These are phyloP conservation scores for Sebastes wilsoni DNA, from an alignment of 2,797 vertebrate species.

Conservation along the genomic window DNA sequence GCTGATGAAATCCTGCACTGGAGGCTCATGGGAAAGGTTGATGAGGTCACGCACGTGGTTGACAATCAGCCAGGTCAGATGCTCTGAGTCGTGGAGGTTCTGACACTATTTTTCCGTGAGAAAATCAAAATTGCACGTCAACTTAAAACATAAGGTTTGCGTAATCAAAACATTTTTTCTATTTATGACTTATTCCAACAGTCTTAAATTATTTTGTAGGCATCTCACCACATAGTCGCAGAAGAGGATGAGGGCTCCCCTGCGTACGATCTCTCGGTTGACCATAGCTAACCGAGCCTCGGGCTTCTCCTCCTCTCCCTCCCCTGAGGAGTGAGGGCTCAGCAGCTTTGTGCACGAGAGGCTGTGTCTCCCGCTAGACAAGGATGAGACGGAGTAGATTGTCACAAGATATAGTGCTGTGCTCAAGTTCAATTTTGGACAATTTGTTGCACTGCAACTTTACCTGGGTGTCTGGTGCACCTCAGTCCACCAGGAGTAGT, in stretches of 20 bases:
- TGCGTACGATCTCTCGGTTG: slow-evolving; percentile 93
- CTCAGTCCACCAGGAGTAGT: slow-evolving; percentile 97
- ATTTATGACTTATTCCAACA: neutral
- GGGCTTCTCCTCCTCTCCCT: slow-evolving; percentile 80
- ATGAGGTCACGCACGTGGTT: slow-evolving; percentile 97
- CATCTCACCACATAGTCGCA: slow-evolving; percentile 96
- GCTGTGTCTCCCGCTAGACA: slow-evolving; percentile 86
- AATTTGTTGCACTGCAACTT: neutral
- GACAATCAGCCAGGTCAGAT: slow-evolving; percentile 97
- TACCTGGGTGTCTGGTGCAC: slow-evolving; percentile 96
- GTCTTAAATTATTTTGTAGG: neutral
- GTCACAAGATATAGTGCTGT: neutral
- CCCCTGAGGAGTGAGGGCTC: slow-evolving; percentile 87
- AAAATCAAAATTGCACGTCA: neutral
- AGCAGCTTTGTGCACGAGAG: slow-evolving; percentile 93
- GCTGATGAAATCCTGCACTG: slow-evolving; percentile 98
- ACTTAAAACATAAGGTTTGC: neutral
- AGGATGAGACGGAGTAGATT: neutral
- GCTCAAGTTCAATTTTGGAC: neutral
- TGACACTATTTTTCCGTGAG: slow-evolving; percentile 85
- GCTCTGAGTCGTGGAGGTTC: slow-evolving; percentile 98
- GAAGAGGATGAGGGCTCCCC: slow-evolving; percentile 96
- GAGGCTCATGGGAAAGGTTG: slow-evolving; percentile 94
- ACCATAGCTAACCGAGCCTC: slow-evolving; percentile 87
- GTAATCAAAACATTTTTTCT: neutral